These are phyloP conservation scores for Holocentrus rufus DNA, from an alignment of 2,797 vertebrate genomes.

Conservation along the genomic window DNA sequence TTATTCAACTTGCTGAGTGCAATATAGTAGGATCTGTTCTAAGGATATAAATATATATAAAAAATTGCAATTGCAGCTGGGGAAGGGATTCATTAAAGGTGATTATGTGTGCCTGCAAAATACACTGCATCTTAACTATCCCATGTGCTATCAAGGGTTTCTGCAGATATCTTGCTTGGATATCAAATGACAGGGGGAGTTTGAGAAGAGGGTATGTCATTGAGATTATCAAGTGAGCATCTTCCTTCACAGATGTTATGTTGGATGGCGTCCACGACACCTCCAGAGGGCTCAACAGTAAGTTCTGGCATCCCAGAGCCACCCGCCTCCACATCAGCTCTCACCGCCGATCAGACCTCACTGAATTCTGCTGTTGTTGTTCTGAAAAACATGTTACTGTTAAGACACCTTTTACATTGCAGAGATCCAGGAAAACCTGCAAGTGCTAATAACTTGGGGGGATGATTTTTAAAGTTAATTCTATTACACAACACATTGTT, in stretches of 20 bases:
- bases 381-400: conserved; percentile 28
- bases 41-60: conserved; percentile 55
- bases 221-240: conserved; percentile 35
- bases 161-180: conserved; percentile 44
- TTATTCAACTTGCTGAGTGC: conserved; percentile 67
- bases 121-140: conserved; percentile 43
- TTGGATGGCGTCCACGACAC: conserved; percentile 48
- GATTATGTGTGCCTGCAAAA: conserved; percentile 46
- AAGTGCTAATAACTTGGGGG: no score
- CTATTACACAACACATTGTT: no score
- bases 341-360: conserved; percentile 33
- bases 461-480: no score
- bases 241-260: conserved; percentile 37
- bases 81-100: conserved; percentile 2
- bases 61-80: conserved; percentile 47
- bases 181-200: conserved; percentile 42
- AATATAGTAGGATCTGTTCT: conserved; percentile 64
- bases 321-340: conserved; percentile 34
- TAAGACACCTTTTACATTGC: conserved; percentile 1
- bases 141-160: conserved; percentile 32
- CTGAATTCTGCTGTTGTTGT: conserved; percentile 23
- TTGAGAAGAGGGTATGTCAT: conserved; percentile 54
- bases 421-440: background rate
- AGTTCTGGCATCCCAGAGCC: conserved; percentile 18
- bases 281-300: conserved; percentile 33